Base-by-base conservation (phyloP, 2,797 vertebrate species). In the Rhinatrema bivittatum region DNA sequence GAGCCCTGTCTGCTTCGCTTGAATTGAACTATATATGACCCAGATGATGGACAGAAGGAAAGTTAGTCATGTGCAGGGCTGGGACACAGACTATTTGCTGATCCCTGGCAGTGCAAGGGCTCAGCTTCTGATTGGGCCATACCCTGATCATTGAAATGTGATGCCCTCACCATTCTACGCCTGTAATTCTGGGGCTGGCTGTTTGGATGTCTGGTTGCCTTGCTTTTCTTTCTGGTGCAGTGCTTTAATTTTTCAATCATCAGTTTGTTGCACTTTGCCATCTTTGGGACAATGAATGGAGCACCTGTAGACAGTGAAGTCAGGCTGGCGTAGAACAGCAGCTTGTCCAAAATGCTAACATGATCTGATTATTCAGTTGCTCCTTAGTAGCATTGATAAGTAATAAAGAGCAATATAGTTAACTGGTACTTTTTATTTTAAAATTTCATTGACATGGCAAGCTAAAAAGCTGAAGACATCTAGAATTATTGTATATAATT, bases 1-100 rank as follows among this genome's bases (percentile, higher is more conserved):
- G 76, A 79, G 77, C 73, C 74, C 76, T 70, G 53, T 82, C 82
- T 83, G 67, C 74, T 76, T 60, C 85, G 87, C 76, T 85, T 54
- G 79, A 79, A 85, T 85, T 87, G 87, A 86, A 84, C 85, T 93
- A 88, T 93, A 94, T 96, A 93, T 87, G 85, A 89, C 86, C 81
- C 76, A 66, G 74, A 84, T 93, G 87, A 94, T 74, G 78, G 91
- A 91, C 90, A 87, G 88, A 79, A 77, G 82, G 80, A 83, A 84
- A 77, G 57, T 81, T 50, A 69, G 85, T 94, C 91, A 94, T 77
- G 87, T 90, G 93, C 76, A 59, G 42, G 13, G 43, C 32, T 46
- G 51, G 57, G 47, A 46, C 51, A 40, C 60, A 53, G 46, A 60
- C 44, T 65, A 94, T 95, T 93, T 84, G 93, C 68, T 72, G 44